Conservation (phyloP, 2,888 invertebrate species). For the Euplagia quadripunctaria region DNA sequence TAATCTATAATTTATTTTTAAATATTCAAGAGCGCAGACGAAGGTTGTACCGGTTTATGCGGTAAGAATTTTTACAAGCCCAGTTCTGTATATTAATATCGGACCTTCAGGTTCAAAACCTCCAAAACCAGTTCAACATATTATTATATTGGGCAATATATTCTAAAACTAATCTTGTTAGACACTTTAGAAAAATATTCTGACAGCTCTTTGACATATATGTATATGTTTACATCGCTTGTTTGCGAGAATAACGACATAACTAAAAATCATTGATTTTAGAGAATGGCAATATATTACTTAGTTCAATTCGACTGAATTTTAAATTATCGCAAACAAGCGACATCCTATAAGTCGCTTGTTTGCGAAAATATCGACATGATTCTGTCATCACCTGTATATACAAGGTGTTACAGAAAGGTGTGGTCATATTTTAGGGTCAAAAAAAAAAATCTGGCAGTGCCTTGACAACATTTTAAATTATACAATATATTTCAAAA, state of each 20-base stretch:
- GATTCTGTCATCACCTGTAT: no score
- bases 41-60: not conserved
- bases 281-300: no score
- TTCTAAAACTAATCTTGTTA: not conserved
- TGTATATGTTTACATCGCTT: no score
- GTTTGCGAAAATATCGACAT: no score
- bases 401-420: not conserved
- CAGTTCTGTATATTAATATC: not conserved
- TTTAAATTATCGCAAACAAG: no score
- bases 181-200: not conserved
- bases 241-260: no score
- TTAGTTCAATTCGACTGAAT: no score
- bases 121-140: not conserved
- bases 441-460: not conserved
- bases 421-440: not conserved
- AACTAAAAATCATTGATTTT: no score
- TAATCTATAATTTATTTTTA: no score
- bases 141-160: not conserved
- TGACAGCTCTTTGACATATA: no score
- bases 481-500: no score
- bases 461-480: not conserved
- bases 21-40: not conserved
- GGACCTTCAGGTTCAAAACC: not conserved
- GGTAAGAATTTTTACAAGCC: not conserved
- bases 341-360: no score